phyloP scores from a whole-genome alignment of 2,113 vertebrate species.

The Neopipo cinnamomea region DNA sequence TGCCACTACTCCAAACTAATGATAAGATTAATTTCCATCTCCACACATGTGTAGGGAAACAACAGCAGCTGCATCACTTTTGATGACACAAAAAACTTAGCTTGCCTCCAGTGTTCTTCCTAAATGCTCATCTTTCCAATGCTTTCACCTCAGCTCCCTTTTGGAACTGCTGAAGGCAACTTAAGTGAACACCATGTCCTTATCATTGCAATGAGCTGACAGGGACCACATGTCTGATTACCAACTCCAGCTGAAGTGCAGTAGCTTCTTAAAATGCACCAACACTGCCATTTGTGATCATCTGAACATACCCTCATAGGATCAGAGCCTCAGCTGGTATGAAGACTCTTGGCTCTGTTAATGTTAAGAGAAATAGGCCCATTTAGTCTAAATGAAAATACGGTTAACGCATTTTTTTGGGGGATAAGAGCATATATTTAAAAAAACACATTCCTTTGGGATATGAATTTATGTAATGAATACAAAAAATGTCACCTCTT shows the following conservation, averaged over 20 bases:
- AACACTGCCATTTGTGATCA: background rate
- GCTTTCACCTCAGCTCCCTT: slow-evolving; percentile 1
- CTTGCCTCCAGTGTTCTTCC: background rate
- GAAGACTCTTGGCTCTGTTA: background rate
- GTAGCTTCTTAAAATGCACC: background rate
- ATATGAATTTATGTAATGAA: background rate
- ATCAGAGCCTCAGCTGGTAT: background rate
- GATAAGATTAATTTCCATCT: background rate
- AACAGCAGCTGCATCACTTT: background rate
- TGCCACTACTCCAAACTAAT: background rate
- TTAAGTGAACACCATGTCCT: slow-evolving; percentile 8
- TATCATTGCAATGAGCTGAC: background rate
- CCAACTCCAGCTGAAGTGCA: background rate
- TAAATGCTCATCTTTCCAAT: background rate
- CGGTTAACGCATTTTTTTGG: background rate
- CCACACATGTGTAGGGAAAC: background rate
- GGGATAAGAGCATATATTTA: background rate
- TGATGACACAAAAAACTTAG: background rate
- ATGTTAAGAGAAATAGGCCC: background rate
- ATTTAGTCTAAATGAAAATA: background rate
- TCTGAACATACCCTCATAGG: background rate
- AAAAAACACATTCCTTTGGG: background rate
- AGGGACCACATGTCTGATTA: slow-evolving; percentile 12
- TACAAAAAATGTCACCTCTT: background rate
- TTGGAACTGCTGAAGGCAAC: background rate